phyloP scores from a whole-genome alignment of 2,888 invertebrate species.

The Harpagoxenus sublaevis region DNA sequence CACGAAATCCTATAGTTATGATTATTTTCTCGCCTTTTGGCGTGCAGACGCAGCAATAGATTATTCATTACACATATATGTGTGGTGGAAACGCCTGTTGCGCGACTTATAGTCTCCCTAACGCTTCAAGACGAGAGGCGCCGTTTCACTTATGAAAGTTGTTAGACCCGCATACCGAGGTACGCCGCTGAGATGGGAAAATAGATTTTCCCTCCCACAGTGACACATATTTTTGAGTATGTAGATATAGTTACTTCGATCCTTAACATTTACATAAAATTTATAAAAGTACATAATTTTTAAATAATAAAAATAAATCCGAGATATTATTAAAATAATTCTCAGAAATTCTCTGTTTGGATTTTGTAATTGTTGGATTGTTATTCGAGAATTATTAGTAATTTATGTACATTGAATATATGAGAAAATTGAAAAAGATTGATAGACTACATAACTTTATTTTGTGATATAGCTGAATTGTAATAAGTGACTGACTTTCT shows the following conservation, averaged over 20 bases:
- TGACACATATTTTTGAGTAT: neutral
- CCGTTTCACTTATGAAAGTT: conserved; percentile 52
- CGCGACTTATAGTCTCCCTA: conserved; percentile 39
- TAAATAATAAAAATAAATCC: neutral
- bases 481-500: neutral
- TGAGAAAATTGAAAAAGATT: neutral
- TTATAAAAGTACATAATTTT: neutral
- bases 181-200: neutral
- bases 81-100: conserved; percentile 58
- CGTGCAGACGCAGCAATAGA: neutral
- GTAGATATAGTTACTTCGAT: neutral
- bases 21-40: neutral
- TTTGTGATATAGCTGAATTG: neutral
- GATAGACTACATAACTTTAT: neutral
- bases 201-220: conserved; percentile 5
- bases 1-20: neutral
- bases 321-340: too few relatives aligned
- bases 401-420: neutral
- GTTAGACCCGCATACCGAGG: conserved; percentile 22
- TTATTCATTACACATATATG: conserved; percentile 45
- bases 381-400: neutral
- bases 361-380: neutral
- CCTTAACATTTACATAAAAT: neutral
- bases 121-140: conserved; percentile 24
- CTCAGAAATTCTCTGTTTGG: neutral